Base-by-base conservation (phyloP, 1,140 invertebrate species). In the Drosophila willistoni region DNA sequence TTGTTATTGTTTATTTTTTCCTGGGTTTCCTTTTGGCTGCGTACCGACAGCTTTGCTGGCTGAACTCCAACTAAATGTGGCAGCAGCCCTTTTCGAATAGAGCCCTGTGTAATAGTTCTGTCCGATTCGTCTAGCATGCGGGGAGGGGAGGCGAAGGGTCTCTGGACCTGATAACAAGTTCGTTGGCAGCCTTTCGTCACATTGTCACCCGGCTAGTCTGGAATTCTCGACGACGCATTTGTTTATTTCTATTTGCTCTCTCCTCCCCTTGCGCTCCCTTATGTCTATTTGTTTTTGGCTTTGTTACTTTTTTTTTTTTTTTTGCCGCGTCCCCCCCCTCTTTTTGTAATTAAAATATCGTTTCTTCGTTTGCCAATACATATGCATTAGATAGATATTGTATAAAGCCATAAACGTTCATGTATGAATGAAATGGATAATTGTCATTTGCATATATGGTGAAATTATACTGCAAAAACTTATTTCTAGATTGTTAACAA, bases 31-130 rank as follows among this genome's bases (percentile, higher is more conserved):
- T 47, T 22, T 65, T 71, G 61, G 4, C 36, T 66, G 42, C 61
- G 60, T 77, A 87, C 83, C 79, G 83, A 77, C 84, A 87, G 83
- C 80, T 62, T 67, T 71, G 79, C 81, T 79, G 57, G 83, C 83
- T 87, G 65, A 63, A 79, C 68, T 74, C 56, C 44, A 82, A 87
- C 83, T 87, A 69, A 87, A 77, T 56, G 64, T 64, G 67, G 36
- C 70, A 69, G 76, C 59, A 33, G 36, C 36, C 65, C 75, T 42
- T 6, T 59, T 66, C 33, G 54, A 47, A n/a, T 41, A 51, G 47
- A 33, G 73, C 22, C 66, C 36, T 79, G 62, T 79, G 62, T 64
- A 72, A 57, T 71, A 57, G 44, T 65, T 36, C 34, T 14, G 59
- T 44, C 47, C 57, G 25, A 64, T 51, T 61, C 41, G 25, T n/a